Conservation (phyloP, 2,888 invertebrate species). For the Raillietiella orientalis region DNA sequence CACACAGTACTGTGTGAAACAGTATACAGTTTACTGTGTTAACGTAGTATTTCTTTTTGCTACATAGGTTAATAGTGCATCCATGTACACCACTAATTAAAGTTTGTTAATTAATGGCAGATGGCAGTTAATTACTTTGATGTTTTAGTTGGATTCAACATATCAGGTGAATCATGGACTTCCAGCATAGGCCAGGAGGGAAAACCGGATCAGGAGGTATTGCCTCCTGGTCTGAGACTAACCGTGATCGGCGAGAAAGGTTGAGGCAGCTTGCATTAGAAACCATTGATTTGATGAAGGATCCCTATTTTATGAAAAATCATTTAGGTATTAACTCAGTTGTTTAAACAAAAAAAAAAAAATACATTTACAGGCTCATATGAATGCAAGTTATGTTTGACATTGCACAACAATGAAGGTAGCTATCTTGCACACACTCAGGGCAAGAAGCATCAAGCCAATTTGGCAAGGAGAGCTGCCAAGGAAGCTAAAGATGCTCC, state of each 20-base stretch:
- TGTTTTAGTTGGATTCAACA: too few species aligned
- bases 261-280: conserved; percentile 83
- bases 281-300: conserved; percentile 94
- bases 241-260: conserved; percentile 79
- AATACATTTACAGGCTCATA: conserved; percentile 33
- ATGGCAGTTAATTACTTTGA: too few species aligned
- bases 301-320: conserved; percentile 99
- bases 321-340: conserved; percentile 33
- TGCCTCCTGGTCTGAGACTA: conserved; percentile 94
- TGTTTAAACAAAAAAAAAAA: conserved; percentile 2
- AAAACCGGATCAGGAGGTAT: conserved; percentile 99
- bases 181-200: conserved; percentile 92
- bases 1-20: too few species aligned
- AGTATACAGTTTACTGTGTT: too few species aligned
- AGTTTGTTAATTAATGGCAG: too few species aligned
- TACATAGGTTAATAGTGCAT: too few species aligned
- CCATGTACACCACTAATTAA: too few species aligned
- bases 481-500: conserved; percentile 96
- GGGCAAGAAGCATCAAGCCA: conserved; percentile 98
- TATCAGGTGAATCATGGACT: conserved; percentile 43
- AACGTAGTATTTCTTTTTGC: too few species aligned
- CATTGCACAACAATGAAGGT: conserved; percentile 94
- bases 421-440: conserved; percentile 97
- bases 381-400: conserved; percentile 93
- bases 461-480: conserved; percentile 81